Percentiles rank a stretch among this genome's conserved stretches.
phyloP scores from a whole-genome alignment of 2,888 invertebrate genomes.

The Cantharis flavilabris region DNA sequence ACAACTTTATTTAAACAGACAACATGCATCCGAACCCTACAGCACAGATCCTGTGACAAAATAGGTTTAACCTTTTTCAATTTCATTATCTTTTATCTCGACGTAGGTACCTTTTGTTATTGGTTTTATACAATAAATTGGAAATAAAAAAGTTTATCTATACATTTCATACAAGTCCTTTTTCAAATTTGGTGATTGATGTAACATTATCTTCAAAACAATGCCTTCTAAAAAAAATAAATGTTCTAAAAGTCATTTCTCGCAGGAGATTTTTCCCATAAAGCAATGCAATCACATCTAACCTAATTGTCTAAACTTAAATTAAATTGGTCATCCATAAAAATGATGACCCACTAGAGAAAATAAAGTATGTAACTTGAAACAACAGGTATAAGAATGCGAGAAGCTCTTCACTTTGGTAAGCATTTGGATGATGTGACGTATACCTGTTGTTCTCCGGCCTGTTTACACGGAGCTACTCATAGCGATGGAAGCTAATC shows the following conservation, averaged over 20 bases:
- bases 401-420: not conserved
- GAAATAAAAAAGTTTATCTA: slow-evolving; percentile 21
- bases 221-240: not conserved
- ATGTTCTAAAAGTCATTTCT: not conserved
- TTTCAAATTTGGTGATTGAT: not conserved
- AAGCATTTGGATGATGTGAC: not conserved
- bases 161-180: not conserved
- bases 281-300: not conserved
- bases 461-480: not conserved
- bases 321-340: not conserved
- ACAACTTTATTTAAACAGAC: slow-evolving; percentile 46
- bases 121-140: slow-evolving; percentile 26
- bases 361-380: not conserved
- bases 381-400: not conserved
- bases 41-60: slow-evolving; percentile 36
- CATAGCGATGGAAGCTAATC: not conserved
- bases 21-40: slow-evolving; percentile 35
- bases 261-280: not conserved
- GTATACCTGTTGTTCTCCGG: not conserved
- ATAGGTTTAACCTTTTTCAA: slow-evolving; percentile 40
- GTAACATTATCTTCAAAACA: not conserved
- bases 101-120: slow-evolving; percentile 32
- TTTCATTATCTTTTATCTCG: slow-evolving; percentile 37
- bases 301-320: not conserved
- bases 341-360: not conserved